Evolutionary conservation across 2,888 invertebrate species (phyloP).

Genomic region (Lycocerus yunnanus): DNA sequence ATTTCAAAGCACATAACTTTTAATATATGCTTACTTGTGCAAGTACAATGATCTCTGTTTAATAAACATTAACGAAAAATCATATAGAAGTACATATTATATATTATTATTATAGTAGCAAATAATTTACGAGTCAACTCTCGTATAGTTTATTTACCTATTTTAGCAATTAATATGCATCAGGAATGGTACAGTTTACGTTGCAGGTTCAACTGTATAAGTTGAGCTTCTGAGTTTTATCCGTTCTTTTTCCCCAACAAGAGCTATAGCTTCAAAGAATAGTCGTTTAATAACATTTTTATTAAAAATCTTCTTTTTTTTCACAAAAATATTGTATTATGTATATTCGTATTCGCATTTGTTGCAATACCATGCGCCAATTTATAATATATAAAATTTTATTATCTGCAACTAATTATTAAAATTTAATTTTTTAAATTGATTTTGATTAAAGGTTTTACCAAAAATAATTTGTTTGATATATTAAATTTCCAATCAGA

Average conservation of each 20-base stretch:
- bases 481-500: neutral
- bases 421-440: neutral
- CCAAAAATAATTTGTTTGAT: neutral
- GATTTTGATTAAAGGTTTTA: neutral
- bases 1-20: conserved; percentile 11
- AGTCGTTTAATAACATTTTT: neutral
- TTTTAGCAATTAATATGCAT: neutral
- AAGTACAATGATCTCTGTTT: conserved; percentile 5
- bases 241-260: neutral
- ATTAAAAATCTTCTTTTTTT: neutral
- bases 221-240: neutral
- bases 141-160: neutral
- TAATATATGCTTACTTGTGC: conserved; percentile 5
- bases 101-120: too few species aligned
- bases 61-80: neutral
- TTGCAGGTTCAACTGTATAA: neutral
- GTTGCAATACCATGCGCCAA: too few species aligned
- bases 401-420: neutral
- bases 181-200: neutral
- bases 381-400: neutral
- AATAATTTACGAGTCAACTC: neutral
- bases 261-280: neutral
- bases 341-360: neutral
- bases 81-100: neutral
- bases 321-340: too few species aligned